Evolutionary conservation across 2,888 invertebrate genomes (phyloP), one percentile per base, ranked within the genome.

Genomic region (Conchocele bisecta): DNA sequence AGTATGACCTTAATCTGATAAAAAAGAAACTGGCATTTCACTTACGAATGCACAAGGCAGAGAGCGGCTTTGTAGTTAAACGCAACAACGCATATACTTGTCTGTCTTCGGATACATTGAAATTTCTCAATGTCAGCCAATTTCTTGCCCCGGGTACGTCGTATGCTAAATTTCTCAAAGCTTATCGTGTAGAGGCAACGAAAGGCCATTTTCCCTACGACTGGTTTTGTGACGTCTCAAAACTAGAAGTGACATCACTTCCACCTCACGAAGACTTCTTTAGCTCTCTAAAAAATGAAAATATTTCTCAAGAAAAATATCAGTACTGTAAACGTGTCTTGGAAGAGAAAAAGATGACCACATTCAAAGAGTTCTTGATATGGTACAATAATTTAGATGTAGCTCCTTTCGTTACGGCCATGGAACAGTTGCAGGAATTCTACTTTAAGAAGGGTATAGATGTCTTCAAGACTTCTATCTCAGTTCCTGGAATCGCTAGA

Each of bases 1-100:
- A 46, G 24, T 58, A 58, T n/a, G 58, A 58, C 24, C 17, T 58
- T 28, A 58, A 69, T 56, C 4, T 69, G 6, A 24, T 68, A 1
- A 68, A 68, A 54, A 31, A 26, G 17, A 53, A 37, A 20, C 37
- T 69, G 7, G 37, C 51, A 6, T 20, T n/a, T 26, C 20, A 46
- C 9, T 24, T 69, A 20, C 15, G 29, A 7, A 15, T 60, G 20
- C 57, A 63, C 15, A 46, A 54, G 17, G 6, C 17, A 6, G 20
- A 51, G 29, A n/a, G 51, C 24, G 31, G 26, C n/a, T 53, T 69
- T 11, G 58, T 66, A 5, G 37, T 58, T 22, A 51, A 66, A 17
- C 24, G 58, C 33, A 17, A 33, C 17, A 56, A 64, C 33, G 42
- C 28, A 9, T 46, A 69, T 35, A 53, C 42, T 6, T 63, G 61